Evolutionary conservation across 2,888 invertebrate species (phyloP).

Genomic region (Thera britannica): DNA sequence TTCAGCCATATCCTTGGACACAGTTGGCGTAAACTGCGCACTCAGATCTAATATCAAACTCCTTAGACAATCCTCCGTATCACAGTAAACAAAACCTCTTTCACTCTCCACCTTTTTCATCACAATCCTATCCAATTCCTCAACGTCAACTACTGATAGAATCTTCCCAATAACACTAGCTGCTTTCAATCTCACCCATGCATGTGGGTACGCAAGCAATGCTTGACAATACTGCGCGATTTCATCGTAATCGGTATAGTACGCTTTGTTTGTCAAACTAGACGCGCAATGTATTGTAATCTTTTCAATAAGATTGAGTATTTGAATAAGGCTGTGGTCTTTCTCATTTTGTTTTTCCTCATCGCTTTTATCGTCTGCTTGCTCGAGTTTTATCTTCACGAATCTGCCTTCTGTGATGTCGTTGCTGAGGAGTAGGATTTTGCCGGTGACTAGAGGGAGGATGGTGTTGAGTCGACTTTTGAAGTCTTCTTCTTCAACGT

Average conservation of each 20-base stretch:
- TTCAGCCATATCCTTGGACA: constrained; percentile 90
- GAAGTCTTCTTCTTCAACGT: constrained; percentile 89
- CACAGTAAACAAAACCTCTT: constrained; percentile 85
- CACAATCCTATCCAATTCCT: constrained; percentile 83
- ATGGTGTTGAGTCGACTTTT: constrained; percentile 86
- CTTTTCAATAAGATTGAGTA: constrained; percentile 88
- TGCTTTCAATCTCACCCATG: constrained; percentile 93
- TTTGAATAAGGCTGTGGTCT: constrained; percentile 91
- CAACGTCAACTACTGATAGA: constrained; percentile 86
- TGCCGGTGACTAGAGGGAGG: constrained; percentile 85
- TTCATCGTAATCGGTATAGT: constrained; percentile 79
- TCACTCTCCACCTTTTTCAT: constrained; percentile 64
- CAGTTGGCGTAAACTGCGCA: constrained; percentile 88
- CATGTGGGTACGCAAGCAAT: constrained; percentile 91
- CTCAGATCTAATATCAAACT: constrained; percentile 90
- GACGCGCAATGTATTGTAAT: constrained; percentile 86
- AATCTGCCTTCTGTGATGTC: constrained; percentile 85
- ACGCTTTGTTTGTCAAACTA: constrained; percentile 82
- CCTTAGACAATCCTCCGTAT: constrained; percentile 86
- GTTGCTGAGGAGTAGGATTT: constrained; percentile 78
- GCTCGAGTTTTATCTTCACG: constrained; percentile 80
- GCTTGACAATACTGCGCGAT: constrained; percentile 88
- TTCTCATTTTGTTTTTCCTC: constrained; percentile 86
- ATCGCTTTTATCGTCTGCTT: constrained; percentile 72
- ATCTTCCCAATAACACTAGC: constrained; percentile 91